phyloP scores from a whole-genome alignment of 2,888 invertebrate species.

The Bombylius major region DNA sequence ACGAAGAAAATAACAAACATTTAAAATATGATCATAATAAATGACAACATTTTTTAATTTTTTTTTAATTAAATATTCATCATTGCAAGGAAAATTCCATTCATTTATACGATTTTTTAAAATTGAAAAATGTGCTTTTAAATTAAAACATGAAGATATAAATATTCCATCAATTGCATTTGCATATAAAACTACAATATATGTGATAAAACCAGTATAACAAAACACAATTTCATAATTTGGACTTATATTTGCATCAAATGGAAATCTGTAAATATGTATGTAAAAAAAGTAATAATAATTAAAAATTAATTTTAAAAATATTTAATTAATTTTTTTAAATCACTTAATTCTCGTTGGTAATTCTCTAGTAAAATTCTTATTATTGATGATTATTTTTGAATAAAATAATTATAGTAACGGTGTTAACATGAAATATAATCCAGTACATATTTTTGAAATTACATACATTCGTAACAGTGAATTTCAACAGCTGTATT shows the following conservation, averaged over 20 bases:
- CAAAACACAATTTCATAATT: not conserved
- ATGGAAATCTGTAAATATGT: not conserved
- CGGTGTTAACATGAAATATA: not conserved
- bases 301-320: too few species aligned
- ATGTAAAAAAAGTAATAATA: not conserved
- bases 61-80: too few species aligned
- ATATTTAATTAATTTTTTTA: too few species aligned
- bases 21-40: not conserved
- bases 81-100: too few species aligned
- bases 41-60: not conserved
- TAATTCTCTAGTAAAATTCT: not conserved
- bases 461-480: not conserved
- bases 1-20: not conserved
- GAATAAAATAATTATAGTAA: not conserved
- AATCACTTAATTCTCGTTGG: not conserved
- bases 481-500: not conserved
- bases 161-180: not conserved
- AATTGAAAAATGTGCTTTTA: not conserved
- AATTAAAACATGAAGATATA: not conserved
- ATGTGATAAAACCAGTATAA: not conserved
- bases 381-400: not conserved
- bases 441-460: not conserved
- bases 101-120: not conserved
- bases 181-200: not conserved
- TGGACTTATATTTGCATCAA: not conserved